Percentiles rank a stretch among this genome's conserved stretches.
Conservation (phyloP, 1,140 invertebrate genomes). For the Agrilus planipennis region DNA sequence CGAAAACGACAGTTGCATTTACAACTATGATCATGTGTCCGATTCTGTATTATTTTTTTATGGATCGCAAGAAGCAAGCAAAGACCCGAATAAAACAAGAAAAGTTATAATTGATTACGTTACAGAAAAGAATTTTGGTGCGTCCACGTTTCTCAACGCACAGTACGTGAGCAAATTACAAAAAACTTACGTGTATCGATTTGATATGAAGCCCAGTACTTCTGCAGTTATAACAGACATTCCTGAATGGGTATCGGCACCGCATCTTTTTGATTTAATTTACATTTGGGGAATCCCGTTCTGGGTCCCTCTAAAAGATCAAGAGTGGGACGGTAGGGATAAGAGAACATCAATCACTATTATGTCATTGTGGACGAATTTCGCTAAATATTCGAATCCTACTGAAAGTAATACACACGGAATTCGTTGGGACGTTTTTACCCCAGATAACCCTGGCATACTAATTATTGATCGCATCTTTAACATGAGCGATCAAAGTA, state of each 20-base stretch:
- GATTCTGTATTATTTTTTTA: constrained; percentile 67
- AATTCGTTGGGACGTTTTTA: constrained; percentile 60
- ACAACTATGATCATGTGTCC: constrained; percentile 54
- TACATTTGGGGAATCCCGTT: constrained; percentile 67
- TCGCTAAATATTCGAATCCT: constrained; percentile 57
- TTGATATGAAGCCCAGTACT: constrained; percentile 61
- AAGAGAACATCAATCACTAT: constrained; percentile 62
- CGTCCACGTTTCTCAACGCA: constrained; percentile 53
- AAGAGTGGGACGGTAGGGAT: constrained; percentile 60
- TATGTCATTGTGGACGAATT: constrained; percentile 65
- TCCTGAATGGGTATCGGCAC: constrained; percentile 60
- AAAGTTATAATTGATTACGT: constrained; percentile 53
- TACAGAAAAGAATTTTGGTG: constrained; percentile 60
- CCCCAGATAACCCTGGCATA: constrained; percentile 44
- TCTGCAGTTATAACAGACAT: constrained; percentile 45
- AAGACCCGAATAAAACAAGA: constrained; percentile 43
- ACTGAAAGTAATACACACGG: constrained; percentile 47
- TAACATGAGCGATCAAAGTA: constrained; percentile 51
- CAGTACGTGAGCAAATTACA: constrained; percentile 45
- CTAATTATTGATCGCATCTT: constrained; percentile 62
- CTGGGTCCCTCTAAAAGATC: constrained; percentile 36
- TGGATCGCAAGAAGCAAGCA: constrained; percentile 39
- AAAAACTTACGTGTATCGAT: constrained; percentile 55
- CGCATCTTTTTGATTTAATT: constrained; percentile 65
- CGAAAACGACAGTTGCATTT: constrained; percentile 48